These are phyloP conservation scores for Danaus melanippus DNA, from an alignment of 1,140 invertebrate genomes.

Conservation along the genomic window DNA sequence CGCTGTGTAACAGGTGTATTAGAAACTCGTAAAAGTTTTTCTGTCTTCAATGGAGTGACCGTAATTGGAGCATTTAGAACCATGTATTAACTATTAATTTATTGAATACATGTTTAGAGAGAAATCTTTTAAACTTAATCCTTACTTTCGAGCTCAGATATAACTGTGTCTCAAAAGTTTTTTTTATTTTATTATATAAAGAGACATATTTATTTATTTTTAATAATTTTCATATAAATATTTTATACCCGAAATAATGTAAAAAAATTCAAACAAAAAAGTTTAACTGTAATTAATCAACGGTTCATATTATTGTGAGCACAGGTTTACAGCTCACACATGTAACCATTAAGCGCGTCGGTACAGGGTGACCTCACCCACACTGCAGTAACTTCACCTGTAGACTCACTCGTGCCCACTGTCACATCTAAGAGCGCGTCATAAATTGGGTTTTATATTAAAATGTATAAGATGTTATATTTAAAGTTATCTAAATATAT, in stretches of 20 bases:
- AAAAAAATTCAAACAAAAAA: background rate
- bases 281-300: background rate
- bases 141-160: too few species aligned
- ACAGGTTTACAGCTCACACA: constrained; percentile 23
- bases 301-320: constrained; percentile 6
- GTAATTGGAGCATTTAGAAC: constrained; percentile 17
- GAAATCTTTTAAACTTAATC: background rate
- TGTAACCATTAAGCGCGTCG: constrained; percentile 17
- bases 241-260: background rate
- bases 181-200: too few species aligned
- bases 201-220: too few species aligned
- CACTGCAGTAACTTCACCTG: constrained; percentile 48
- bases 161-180: too few species aligned
- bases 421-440: constrained; percentile 40
- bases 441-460: constrained; percentile 15
- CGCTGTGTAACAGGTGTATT: constrained; percentile 5
- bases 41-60: constrained; percentile 15
- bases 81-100: constrained; percentile 16
- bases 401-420: constrained; percentile 56
- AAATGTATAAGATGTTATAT: background rate
- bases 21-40: constrained; percentile 11
- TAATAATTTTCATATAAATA: too few species aligned
- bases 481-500: too few species aligned
- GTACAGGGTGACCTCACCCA: constrained; percentile 57
- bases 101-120: constrained; percentile 10